A percentile compares a stretch with the other conserved stretches of the same genome.
Conservation (phyloP, 2,797 vertebrate species). For the Spea hammondii region DNA sequence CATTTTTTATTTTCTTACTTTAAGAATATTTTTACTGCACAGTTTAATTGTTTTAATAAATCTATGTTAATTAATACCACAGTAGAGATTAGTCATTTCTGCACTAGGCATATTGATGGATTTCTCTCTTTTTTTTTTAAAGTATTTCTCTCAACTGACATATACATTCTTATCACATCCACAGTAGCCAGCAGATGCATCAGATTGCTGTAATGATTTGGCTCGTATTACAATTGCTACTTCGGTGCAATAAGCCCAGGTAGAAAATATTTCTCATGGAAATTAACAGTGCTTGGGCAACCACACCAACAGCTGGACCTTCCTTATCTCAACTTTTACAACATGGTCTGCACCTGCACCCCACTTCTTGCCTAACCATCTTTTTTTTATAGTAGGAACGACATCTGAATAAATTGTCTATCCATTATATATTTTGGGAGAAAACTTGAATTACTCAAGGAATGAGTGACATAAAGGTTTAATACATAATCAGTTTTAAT, state of each 20-base stretch:
- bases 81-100: slow-evolving; percentile 18
- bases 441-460: too few species aligned
- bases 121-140: neutral
- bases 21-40: slow-evolving; percentile 23
- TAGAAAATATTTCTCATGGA: slow-evolving; percentile 47
- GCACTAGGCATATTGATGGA: neutral
- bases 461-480: too few species aligned
- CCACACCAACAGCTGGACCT: neutral
- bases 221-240: slow-evolving; percentile 30
- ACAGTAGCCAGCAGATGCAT: slow-evolving; percentile 31
- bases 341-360: too few species aligned
- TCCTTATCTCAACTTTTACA: too few species aligned
- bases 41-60: slow-evolving; percentile 35
- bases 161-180: slow-evolving; percentile 46
- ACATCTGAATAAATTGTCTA: too few species aligned
- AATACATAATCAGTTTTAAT: too few species aligned
- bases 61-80: slow-evolving; percentile 29
- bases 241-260: slow-evolving; percentile 45
- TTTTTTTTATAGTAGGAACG: too few species aligned
- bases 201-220: slow-evolving; percentile 30
- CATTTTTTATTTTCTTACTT: slow-evolving; percentile 5
- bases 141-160: slow-evolving; percentile 9
- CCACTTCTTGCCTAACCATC: too few species aligned
- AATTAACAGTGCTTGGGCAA: slow-evolving; percentile 8
- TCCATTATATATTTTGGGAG: too few species aligned